phyloP scores from a whole-genome alignment of 2,888 invertebrate genomes.

The Dyspetes luteomarginatus region DNA sequence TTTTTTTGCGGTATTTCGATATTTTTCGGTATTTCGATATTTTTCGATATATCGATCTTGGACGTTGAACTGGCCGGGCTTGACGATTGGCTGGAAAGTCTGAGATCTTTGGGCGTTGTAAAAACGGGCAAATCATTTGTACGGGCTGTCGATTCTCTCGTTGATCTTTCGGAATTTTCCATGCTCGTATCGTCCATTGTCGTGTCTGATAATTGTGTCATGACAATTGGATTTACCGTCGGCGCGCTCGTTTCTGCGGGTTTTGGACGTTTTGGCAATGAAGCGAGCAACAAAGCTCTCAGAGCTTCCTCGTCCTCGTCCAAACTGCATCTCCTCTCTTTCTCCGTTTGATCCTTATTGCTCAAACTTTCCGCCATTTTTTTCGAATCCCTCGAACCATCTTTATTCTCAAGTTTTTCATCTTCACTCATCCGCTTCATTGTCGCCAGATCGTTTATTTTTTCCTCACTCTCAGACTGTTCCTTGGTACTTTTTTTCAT shows the following conservation, averaged over 20 bases:
- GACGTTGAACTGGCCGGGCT: not conserved
- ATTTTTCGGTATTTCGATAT: not conserved
- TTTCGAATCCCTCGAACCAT: slow-evolving; percentile 13
- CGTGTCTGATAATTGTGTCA: slow-evolving; percentile 20
- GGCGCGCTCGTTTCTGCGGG: slow-evolving; percentile 24
- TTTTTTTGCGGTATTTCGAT: not conserved
- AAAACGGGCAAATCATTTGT: slow-evolving; percentile 4
- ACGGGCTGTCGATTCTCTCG: not conserved
- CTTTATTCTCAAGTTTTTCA: not conserved
- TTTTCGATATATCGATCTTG: not conserved
- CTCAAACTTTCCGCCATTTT: not conserved
- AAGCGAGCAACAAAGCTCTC: slow-evolving; percentile 78
- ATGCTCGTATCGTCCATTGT: slow-evolving; percentile 2
- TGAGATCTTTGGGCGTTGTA: slow-evolving; percentile 48
- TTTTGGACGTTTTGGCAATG: slow-evolving; percentile 74
- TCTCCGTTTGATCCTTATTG: slow-evolving; percentile 36
- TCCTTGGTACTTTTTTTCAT: not conserved
- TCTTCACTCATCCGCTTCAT: not conserved
- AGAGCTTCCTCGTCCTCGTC: slow-evolving; percentile 82
- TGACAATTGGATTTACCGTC: slow-evolving; percentile 26
- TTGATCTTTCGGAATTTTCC: slow-evolving; percentile 25
- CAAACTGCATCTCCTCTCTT: slow-evolving; percentile 74
- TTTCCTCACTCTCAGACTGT: not conserved
- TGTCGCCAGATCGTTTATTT: not conserved
- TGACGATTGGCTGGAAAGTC: not conserved